These are phyloP conservation scores for Notodonta dromedarius DNA, from an alignment of 2,888 invertebrate genomes.

Conservation along the genomic window DNA sequence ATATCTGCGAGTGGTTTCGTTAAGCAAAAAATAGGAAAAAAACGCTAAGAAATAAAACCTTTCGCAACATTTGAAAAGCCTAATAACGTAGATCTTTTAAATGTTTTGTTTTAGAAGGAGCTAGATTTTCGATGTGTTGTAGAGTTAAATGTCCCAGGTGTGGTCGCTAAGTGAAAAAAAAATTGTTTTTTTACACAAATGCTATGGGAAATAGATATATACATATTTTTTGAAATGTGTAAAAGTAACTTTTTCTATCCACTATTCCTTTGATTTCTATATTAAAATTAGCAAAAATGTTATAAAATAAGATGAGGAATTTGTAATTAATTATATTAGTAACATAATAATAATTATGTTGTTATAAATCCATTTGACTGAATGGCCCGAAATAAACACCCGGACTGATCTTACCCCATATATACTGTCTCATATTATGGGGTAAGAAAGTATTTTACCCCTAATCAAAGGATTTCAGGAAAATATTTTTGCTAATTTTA, in stretches of 20 bases:
- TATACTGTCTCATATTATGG: too few species aligned
- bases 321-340: too few species aligned
- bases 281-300: slow-evolving; percentile 35
- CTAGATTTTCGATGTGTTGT: slow-evolving; percentile 77
- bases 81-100: slow-evolving; percentile 35
- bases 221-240: slow-evolving; percentile 79
- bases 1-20: too few species aligned
- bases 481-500: slow-evolving; percentile 39
- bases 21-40: not conserved
- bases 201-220: slow-evolving; percentile 42
- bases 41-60: not conserved
- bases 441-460: too few species aligned
- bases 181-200: slow-evolving; percentile 70
- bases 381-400: too few species aligned
- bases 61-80: slow-evolving; percentile 33
- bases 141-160: slow-evolving; percentile 58
- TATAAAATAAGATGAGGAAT: not conserved
- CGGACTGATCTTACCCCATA: too few species aligned
- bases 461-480: too few species aligned
- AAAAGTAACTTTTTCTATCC: slow-evolving; percentile 59
- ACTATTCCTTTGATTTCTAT: slow-evolving; percentile 41
- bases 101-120: slow-evolving; percentile 64
- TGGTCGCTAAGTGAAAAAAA: slow-evolving; percentile 37
- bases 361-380: too few species aligned
- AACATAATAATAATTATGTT: too few species aligned